Base-by-base conservation (phyloP, 2,888 invertebrate genomes). In the Crepidodera aurea region DNA sequence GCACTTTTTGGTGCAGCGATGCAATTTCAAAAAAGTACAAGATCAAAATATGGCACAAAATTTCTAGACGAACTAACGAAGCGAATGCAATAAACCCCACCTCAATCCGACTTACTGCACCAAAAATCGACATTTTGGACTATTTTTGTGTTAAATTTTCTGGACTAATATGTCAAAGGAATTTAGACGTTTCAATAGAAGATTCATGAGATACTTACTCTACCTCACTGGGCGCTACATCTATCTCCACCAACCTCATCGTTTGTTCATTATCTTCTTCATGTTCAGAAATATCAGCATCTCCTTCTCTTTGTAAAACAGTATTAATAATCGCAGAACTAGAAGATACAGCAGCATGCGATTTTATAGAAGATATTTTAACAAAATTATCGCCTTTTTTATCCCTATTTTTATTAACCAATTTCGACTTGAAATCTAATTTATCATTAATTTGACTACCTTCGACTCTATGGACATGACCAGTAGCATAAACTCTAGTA, bases 311-410 rank as follows among this genome's bases (percentile, higher is more conserved):
- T 51, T 57, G 48, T 29, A 71, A 64, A 1, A 64, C 59, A 2
- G 65, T 54, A 40, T 69, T 57, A 12, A 68, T 50, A 16, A 67
- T 40, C 1, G 61, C 64, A 46, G 61, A 57, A 40, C 61, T 65
- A 5, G 51, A 42, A 2, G 65, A 53, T 19, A 69, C 10, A 18
- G 53, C 29, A n/a, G 66, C 65, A 10, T 65, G 59, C 13, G 70
- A 71, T 56, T 68, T 71, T 2, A 74, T 67, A 7, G 72, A 70
- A 10, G 73, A 73, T 22, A 75, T 70, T 37, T 75, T 71, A n/a
- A 75, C 69, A 29, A 69, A 73, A 15, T 58, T 68, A 0, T 61
- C 54, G 34, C 62, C 65, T 12, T 54, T 39, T 19, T 18, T 19
- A 18, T 40, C 37, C 16, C 44, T 64, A 29, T 58, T 50, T 48